Evolutionary conservation across 2,797 vertebrate genomes (phyloP).

Genomic region (Lacerta viridis): DNA sequence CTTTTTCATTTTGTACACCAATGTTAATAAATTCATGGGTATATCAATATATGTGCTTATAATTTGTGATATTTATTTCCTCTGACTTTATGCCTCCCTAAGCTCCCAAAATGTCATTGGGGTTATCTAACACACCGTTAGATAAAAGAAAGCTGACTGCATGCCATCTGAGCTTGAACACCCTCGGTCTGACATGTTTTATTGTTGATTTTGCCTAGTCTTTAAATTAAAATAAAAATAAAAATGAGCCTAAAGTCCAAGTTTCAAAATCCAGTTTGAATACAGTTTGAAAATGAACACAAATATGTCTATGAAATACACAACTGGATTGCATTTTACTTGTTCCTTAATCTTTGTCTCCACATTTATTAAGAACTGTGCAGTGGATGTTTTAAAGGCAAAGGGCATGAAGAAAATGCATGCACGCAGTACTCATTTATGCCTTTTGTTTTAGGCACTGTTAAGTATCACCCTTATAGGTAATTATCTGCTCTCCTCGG

Average conservation of each 20-base stretch:
- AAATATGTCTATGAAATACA: slow-evolving; percentile 38
- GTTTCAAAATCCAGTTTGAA: slow-evolving; percentile 18
- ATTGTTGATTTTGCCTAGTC: slow-evolving; percentile 33
- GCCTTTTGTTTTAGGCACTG: slow-evolving; percentile 63
- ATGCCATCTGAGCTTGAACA: neutral
- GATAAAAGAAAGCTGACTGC: neutral
- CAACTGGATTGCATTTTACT: slow-evolving; percentile 45
- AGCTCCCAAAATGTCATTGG: slow-evolving; percentile 5
- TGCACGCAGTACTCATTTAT: slow-evolving; percentile 62
- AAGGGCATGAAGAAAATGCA: slow-evolving; percentile 58
- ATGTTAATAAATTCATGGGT: neutral
- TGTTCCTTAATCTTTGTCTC: slow-evolving; percentile 53
- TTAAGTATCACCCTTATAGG: slow-evolving; percentile 73
- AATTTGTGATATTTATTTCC: neutral
- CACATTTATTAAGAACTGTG: slow-evolving; percentile 52
- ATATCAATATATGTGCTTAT: neutral
- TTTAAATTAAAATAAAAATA: neutral
- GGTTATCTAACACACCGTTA: neutral
- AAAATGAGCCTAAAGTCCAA: neutral
- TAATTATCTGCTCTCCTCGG: slow-evolving; percentile 75
- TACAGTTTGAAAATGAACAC: slow-evolving; percentile 52
- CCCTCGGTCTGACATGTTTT: slow-evolving; percentile 9
- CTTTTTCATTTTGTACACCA: neutral
- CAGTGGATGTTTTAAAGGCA: slow-evolving; percentile 61
- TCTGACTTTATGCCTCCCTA: neutral